A percentile compares a stretch with the other conserved stretches of the same genome.
phyloP scores from a whole-genome alignment of 2,113 vertebrate species.

The Morone saxatilis region DNA sequence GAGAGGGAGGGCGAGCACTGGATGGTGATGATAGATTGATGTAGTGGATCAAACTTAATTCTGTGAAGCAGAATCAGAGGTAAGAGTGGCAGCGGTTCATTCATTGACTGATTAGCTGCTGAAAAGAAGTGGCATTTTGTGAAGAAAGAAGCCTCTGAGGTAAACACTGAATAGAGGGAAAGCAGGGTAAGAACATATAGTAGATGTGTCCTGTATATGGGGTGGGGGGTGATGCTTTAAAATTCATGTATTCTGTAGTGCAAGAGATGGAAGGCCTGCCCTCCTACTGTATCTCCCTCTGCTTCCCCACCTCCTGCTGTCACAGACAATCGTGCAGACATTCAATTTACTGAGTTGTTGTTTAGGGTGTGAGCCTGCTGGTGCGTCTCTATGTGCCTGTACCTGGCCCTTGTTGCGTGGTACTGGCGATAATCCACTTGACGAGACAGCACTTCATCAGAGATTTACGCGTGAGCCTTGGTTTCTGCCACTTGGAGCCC shows the following conservation, averaged over 20 bases:
- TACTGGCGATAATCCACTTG: conserved; percentile 91
- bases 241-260: conserved; percentile 56
- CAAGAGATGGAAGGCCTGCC: conserved; percentile 14
- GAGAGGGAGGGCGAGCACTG: background rate
- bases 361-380: background rate
- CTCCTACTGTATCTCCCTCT: background rate
- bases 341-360: background rate
- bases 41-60: conserved; percentile 10
- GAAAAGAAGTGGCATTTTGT: conserved; percentile 7
- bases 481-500: conserved; percentile 87
- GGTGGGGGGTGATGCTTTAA: conserved; percentile 25
- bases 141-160: background rate
- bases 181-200: background rate
- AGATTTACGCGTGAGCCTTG: conserved; percentile 84
- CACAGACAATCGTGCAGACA: conserved; percentile 9
- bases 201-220: conserved; percentile 12
- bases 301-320: conserved; percentile 8
- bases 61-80: background rate
- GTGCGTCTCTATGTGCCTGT: conserved; percentile 21
- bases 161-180: conserved; percentile 2
- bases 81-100: background rate
- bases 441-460: conserved; percentile 92
- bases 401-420: conserved; percentile 88
- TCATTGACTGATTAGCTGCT: conserved; percentile 35
- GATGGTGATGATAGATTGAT: background rate